Conservation (phyloP, 2,888 invertebrate species). For the Heliconius sara region DNA sequence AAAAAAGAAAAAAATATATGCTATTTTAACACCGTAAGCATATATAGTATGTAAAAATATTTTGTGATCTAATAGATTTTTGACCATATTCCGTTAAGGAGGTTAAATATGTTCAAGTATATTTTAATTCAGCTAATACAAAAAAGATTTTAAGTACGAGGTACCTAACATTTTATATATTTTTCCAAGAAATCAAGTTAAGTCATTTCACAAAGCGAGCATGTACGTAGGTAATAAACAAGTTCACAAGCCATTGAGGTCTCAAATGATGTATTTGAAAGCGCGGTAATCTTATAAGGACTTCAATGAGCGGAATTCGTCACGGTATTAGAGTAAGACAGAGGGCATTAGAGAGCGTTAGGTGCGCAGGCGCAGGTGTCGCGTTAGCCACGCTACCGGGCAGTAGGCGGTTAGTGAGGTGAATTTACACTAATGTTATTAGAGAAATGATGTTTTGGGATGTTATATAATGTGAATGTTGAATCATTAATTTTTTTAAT, state of each 20-base stretch:
- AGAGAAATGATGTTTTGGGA: constrained; percentile 45
- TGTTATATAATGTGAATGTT: not conserved
- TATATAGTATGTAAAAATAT: too few species aligned
- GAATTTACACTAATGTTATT: constrained; percentile 50
- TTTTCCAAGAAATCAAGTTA: not conserved
- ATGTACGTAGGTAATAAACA: not conserved
- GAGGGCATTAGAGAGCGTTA: constrained; percentile 71
- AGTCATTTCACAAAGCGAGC: not conserved
- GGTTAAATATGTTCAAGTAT: not conserved
- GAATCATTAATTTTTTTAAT: too few species aligned
- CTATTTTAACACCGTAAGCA: too few species aligned
- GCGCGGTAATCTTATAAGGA: constrained; percentile 57
- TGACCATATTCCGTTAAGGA: not conserved
- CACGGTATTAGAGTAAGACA: constrained; percentile 64
- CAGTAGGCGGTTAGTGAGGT: constrained; percentile 53
- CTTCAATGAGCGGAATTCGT: constrained; percentile 61
- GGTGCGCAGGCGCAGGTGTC: constrained; percentile 69
- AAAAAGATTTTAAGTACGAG: not conserved
- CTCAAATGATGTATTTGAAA: constrained; percentile 49
- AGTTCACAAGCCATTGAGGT: constrained; percentile 26
- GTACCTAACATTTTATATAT: not conserved
- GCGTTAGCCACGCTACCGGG: constrained; percentile 74
- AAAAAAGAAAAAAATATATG: too few species aligned
- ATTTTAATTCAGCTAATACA: not conserved
- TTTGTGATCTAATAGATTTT: not conserved